Evolutionary conservation across 2,797 vertebrate species (phyloP), one percentile per base, ranked within the genome.

Genomic region (Sebastes kiyomatsui): DNA sequence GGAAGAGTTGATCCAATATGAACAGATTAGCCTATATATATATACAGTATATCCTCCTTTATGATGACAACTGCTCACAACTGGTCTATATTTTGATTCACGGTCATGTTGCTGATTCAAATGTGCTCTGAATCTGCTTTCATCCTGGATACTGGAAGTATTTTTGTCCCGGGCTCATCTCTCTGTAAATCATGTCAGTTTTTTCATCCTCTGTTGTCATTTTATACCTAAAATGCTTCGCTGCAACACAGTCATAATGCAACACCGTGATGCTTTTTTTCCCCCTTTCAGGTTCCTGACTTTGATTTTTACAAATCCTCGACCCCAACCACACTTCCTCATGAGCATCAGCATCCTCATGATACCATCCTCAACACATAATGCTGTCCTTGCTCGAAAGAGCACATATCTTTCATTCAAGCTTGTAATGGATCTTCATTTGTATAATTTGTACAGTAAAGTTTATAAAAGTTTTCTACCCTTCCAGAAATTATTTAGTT

Each of bases 401-500:
- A 95, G 86, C 88, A 83, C 18, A 30, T 91, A 84, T 94, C 85
- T 76, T 78, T 88, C 92, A 94, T 93, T 94, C 79, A 92, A 93
- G 93, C 93, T 94, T 93, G 94, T 83, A 92, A 88, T 79, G 86
- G 93, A 92, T 94, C 91, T 93, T 92, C 94, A 69, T 88, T 88
- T 98, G 96, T 97, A 98, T 94, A 97, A 96, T 97, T 96, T 98
- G 97, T 98, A 98, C 96, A 98, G 96, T 93, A 93, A 96, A 95
- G 96, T 98, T 99, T 98, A 95, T 97, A 97, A 96, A 93, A 91
- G 69, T 96, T 98, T 98, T 98, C 95, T 99, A 99, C 96, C 96
- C 95, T 97, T 94, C 93, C 96, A 96, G 94, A 97, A 97, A 96
- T 89, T 0, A 96, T 98, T 97, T 98, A 96, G 96, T 96, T 96